Percentiles rank a stretch among this genome's conserved stretches.
Evolutionary conservation across 2,888 invertebrate genomes (phyloP).

Genomic region (Hofmannophila pseudospretella): DNA sequence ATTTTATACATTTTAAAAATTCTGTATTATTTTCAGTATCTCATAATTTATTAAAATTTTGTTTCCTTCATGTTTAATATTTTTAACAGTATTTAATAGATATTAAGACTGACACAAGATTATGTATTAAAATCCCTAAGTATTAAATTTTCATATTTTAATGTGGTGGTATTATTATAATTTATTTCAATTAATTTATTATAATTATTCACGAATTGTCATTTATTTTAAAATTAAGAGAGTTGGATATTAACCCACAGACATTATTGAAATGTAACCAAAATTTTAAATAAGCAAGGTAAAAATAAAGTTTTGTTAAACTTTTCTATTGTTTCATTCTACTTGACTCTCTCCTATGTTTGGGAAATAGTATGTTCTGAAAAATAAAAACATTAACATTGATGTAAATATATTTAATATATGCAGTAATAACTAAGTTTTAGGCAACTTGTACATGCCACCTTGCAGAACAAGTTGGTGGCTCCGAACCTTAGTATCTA

Average conservation of each 20-base stretch:
- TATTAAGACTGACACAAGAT: conserved; percentile 71
- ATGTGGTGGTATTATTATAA: conserved; percentile 60
- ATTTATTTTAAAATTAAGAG: conserved; percentile 44
- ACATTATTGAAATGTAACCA: conserved; percentile 62
- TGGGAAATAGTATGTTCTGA: not conserved
- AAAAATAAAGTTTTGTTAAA: conserved; percentile 67
- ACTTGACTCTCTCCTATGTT: no score
- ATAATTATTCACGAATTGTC: conserved; percentile 22
- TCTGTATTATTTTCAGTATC: conserved; percentile 49
- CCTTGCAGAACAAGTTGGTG: conserved; percentile 91
- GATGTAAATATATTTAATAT: not conserved
- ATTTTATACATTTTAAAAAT: conserved; percentile 32
- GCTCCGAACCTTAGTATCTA: conserved; percentile 95
- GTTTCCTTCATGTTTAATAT: conserved; percentile 14
- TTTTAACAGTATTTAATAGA: conserved; percentile 40
- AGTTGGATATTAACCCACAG: conserved; percentile 58
- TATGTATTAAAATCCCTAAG: conserved; percentile 64
- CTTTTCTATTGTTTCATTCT: conserved; percentile 31
- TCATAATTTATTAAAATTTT: conserved; percentile 19
- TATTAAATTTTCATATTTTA: conserved; percentile 56
- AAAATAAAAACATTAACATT: not conserved
- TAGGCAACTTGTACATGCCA: conserved; percentile 92
- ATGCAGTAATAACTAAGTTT: conserved; percentile 55
- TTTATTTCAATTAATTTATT: conserved; percentile 53
- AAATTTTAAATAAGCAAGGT: conserved; percentile 57